Base-by-base conservation (phyloP, 2,113 vertebrate species). In the Odontophorus gujanensis region DNA sequence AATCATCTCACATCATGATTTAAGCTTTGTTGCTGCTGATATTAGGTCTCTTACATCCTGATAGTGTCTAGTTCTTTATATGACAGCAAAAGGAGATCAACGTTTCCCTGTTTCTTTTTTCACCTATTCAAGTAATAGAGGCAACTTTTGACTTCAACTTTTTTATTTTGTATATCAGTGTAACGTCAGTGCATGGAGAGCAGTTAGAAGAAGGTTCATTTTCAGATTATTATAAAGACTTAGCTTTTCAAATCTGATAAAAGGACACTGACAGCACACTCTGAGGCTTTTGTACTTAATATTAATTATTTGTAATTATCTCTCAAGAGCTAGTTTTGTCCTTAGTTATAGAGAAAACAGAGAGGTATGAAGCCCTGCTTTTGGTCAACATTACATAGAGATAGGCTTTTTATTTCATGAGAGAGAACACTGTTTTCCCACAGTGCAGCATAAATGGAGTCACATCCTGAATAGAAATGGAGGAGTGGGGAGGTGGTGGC, bases 391-490 rank as follows among this genome's bases (percentile, higher is more conserved):
- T 61, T 20, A 94, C 91, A 83, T 68, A 85, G 85, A 85, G 11
- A 13, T 55, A 65, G 55, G 12, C 5, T 83, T 92, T 94, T 85
- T 87, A 82, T 81, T 90, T 28, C 40, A 3, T 51, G 42, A 75
- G 18, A 93, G 59, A 87, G 82, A 91, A 87, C 6, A 43, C 6
- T 34, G 13, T 80, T 82, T 91, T 91, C 78, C 68, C 68, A 91
- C 50, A 82, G n/a, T 57, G 47, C 55, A 51, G 47, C 24, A 83
- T 59, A 89, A 92, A 62, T 28, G 24, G n/a, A 94, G 28, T 9
- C 74, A 51, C 47, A 69, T 21, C 47, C 40, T 45, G 72, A 85
- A 93, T n/a, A 93, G 90, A 81, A 88, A 78, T 72, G 50, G 82
- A 90, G 57, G 45, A 80, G 36, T 63, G 42, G 51, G 68, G 51